Conservation (phyloP, 2,113 vertebrate genomes). For the Rhinogobius similis region DNA sequence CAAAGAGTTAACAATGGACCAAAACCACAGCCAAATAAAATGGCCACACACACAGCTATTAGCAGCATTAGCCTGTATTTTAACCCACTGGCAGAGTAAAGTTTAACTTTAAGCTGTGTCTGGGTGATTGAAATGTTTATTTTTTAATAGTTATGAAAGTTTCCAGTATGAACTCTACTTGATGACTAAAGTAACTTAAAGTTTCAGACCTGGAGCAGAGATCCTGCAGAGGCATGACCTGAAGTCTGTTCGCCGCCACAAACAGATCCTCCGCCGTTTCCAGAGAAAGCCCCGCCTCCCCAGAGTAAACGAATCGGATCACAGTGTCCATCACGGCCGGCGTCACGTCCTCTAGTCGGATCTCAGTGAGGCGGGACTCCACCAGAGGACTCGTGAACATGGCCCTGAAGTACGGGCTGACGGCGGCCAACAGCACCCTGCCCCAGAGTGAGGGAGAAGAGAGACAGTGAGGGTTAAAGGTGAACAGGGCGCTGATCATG, state of each 20-base stretch:
- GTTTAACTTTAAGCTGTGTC: too few species aligned
- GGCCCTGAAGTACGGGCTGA: slow-evolving; percentile 83
- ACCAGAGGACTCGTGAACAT: slow-evolving; percentile 85
- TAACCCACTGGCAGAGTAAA: too few species aligned
- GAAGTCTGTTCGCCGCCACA: slow-evolving; percentile 81
- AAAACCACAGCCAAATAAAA: too few species aligned
- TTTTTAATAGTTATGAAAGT: too few species aligned
- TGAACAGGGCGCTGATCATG: background rate
- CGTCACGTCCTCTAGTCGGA: slow-evolving; percentile 81
- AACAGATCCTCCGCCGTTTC: slow-evolving; percentile 84
- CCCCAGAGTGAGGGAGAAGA: background rate
- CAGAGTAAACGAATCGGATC: slow-evolving; percentile 83
- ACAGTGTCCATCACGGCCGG: slow-evolving; percentile 80
- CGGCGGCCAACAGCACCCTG: slow-evolving; percentile 82
- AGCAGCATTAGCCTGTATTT: too few species aligned
- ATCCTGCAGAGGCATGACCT: slow-evolving; percentile 83
- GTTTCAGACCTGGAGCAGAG: slow-evolving; percentile 79
- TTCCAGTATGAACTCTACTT: too few species aligned
- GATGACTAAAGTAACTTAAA: too few species aligned
- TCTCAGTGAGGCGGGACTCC: slow-evolving; percentile 82
- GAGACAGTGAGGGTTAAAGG: background rate
- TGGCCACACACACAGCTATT: too few species aligned
- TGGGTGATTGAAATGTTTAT: too few species aligned
- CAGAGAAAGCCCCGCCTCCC: slow-evolving; percentile 76
- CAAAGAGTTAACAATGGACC: too few species aligned